Conservation (phyloP, 2,888 invertebrate genomes). For the Patella depressa region DNA sequence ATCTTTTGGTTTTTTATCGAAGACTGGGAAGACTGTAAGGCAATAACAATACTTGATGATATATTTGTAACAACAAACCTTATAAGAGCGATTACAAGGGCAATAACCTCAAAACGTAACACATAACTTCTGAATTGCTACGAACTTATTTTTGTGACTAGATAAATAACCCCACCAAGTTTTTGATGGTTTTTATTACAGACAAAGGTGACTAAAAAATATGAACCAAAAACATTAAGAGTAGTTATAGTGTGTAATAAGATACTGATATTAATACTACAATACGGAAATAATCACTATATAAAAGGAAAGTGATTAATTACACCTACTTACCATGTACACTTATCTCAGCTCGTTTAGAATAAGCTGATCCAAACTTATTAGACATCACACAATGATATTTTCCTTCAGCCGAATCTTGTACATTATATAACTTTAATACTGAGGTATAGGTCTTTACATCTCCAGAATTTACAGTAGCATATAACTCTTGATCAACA, state of each 20-base stretch:
- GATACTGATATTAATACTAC: too few species aligned
- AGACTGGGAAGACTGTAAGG: slow-evolving; percentile 84
- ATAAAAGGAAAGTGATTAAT: neutral
- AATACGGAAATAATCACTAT: too few species aligned
- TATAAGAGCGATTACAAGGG: too few species aligned
- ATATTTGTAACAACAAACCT: too few species aligned
- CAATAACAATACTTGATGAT: too few species aligned
- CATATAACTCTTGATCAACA: slow-evolving; percentile 39
- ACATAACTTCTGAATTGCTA: too few species aligned
- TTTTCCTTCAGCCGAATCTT: slow-evolving; percentile 85
- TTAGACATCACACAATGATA: slow-evolving; percentile 95
- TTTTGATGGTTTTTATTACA: too few species aligned
- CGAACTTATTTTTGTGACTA: too few species aligned
- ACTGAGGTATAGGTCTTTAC: slow-evolving; percentile 76
- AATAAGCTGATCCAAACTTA: slow-evolving; percentile 90
- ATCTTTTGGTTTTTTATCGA: slow-evolving; percentile 87
- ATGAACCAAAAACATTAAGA: neutral
- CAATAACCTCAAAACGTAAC: too few species aligned
- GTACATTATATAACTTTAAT: slow-evolving; percentile 82
- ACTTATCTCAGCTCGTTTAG: slow-evolving; percentile 86
- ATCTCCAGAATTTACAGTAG: slow-evolving; percentile 46
- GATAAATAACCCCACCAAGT: too few species aligned
- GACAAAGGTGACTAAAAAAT: too few species aligned
- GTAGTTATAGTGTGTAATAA: too few species aligned
- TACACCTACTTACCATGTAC: slow-evolving; percentile 79